phyloP scores from a whole-genome alignment of 2,888 invertebrate genomes.

The Mactromeris polynyma region DNA sequence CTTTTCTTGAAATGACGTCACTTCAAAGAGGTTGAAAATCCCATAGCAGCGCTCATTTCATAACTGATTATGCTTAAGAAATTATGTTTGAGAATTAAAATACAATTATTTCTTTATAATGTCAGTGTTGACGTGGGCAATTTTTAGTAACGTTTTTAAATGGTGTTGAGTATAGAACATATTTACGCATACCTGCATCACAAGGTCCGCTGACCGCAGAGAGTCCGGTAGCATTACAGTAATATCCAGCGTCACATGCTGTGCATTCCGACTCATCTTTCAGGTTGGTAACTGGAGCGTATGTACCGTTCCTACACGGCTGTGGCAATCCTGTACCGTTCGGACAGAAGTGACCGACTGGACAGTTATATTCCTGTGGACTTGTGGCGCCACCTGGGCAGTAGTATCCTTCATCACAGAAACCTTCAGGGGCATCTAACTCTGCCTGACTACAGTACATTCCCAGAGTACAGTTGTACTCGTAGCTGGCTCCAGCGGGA shows the following conservation, averaged over 20 bases:
- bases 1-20: too few relatives aligned
- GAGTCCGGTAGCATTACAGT: conserved; percentile 82
- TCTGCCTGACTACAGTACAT: conserved; percentile 82
- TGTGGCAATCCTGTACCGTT: conserved; percentile 78
- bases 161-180: too few relatives aligned
- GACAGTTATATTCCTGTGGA: conserved; percentile 74
- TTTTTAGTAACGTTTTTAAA: too few relatives aligned
- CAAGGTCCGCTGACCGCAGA: conserved; percentile 77
- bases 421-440: conserved; percentile 76
- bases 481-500: conserved; percentile 80
- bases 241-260: conserved; percentile 80
- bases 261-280: conserved; percentile 75
- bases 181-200: conserved; percentile 73
- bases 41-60: too few relatives aligned
- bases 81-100: too few relatives aligned
- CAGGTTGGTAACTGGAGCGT: conserved; percentile 72
- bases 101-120: too few relatives aligned
- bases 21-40: too few relatives aligned
- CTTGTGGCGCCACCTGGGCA: conserved; percentile 79
- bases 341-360: conserved; percentile 81
- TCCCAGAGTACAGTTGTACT: conserved; percentile 82
- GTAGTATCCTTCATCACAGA: conserved; percentile 83
- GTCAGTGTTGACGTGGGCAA: too few relatives aligned
- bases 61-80: too few relatives aligned
- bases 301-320: conserved; percentile 85